These are phyloP conservation scores for Anolis sagrei DNA, from an alignment of 2,113 vertebrate species.

Conservation along the genomic window DNA sequence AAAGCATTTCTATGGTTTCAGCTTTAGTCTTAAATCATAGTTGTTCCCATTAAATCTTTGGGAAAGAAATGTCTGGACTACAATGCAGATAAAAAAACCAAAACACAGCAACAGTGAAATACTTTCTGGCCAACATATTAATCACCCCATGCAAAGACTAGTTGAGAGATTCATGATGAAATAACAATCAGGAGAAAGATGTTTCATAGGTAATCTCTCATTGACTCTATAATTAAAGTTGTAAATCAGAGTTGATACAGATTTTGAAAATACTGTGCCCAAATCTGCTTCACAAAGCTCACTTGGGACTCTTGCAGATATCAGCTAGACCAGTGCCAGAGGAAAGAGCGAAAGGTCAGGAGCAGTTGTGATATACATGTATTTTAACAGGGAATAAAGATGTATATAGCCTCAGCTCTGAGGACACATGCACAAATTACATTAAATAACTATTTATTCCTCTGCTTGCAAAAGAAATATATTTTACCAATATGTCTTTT, in stretches of 20 bases:
- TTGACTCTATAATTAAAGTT: conserved; percentile 67
- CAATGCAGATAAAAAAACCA: conserved; percentile 58
- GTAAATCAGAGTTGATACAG: conserved; percentile 65
- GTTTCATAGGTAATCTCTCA: conserved; percentile 66
- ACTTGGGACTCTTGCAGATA: conserved; percentile 31
- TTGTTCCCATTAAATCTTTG: conserved; percentile 55
- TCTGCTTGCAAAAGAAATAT: conserved; percentile 48
- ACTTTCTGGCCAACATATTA: conserved; percentile 41
- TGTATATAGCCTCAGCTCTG: conserved; percentile 62
- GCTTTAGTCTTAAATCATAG: conserved; percentile 47
- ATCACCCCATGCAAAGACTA: conserved; percentile 33
- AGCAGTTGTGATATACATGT: conserved; percentile 53
- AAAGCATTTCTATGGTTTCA: conserved; percentile 44
- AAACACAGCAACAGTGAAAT: conserved; percentile 49
- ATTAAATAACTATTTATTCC: conserved; percentile 69
- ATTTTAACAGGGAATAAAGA: conserved; percentile 70
- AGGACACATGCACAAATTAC: conserved; percentile 40
- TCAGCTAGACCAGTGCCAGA: conserved; percentile 33
- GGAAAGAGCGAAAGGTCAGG: conserved; percentile 32
- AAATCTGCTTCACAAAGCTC: conserved; percentile 23
- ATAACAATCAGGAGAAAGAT: conserved; percentile 58
- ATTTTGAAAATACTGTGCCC: conserved; percentile 58
- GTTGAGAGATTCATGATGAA: conserved; percentile 61
- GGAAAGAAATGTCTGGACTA: conserved; percentile 53
- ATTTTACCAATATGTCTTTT: conserved; percentile 52